Percentiles rank a stretch among this genome's conserved stretches.
phyloP scores from a whole-genome alignment of 2,113 vertebrate genomes.

The Mionectes macconnelli region DNA sequence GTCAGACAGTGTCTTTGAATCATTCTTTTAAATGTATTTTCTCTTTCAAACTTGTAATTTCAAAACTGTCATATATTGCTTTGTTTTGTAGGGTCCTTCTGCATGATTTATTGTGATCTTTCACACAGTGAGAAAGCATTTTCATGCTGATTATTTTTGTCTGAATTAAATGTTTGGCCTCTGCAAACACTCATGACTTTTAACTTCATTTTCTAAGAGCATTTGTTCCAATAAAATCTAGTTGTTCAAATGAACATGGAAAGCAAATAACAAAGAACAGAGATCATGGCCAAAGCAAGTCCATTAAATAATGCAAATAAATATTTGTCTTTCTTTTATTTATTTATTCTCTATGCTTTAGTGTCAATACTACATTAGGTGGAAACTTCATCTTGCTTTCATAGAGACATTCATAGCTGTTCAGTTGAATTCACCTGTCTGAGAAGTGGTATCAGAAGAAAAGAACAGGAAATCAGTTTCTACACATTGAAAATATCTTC shows the following conservation, averaged over 20 bases:
- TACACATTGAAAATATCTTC: background rate
- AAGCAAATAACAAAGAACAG: background rate
- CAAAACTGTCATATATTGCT: background rate
- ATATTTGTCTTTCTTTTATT: background rate
- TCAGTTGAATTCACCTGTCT: background rate
- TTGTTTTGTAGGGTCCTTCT: background rate
- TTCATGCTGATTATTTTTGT: background rate
- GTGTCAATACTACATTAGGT: background rate
- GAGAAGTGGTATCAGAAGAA: background rate
- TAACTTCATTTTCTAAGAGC: background rate
- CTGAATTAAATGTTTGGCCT: background rate
- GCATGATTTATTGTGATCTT: background rate
- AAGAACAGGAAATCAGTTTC: background rate
- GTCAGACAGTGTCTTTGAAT: background rate
- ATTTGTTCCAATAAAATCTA: background rate
- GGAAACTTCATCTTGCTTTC: background rate
- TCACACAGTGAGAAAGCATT: background rate
- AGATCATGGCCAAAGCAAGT: background rate
- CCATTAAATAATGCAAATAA: background rate
- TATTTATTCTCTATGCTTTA: background rate
- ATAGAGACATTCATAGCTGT: background rate
- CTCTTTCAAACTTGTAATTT: background rate
- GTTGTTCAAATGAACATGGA: background rate
- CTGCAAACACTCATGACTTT: background rate
- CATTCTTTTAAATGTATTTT: background rate